Evolutionary conservation across 2,113 vertebrate species (phyloP), one percentile per base, ranked within the genome.

Genomic region (Bufo bufo): DNA sequence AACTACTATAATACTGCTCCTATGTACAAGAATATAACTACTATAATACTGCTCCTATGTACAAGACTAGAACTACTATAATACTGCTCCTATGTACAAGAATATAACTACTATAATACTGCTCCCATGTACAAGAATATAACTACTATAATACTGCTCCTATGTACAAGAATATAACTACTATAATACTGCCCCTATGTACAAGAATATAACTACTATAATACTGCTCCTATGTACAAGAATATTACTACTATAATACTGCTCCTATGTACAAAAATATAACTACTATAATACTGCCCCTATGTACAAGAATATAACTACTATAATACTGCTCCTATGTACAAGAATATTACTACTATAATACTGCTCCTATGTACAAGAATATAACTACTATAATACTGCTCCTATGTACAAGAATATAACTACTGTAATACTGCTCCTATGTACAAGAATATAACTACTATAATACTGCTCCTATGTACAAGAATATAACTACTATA

Each of bases 401-500:
- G 65, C 65, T 66, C 23, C 66, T 43, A 71, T 71, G n/a, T 14
- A 71, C 66, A 71, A 43, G 66, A 71, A 43, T 71, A 71, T 71
- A 71, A 71, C 23, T 71, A 71, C 66, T 71, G 43, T 71, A 71
- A 69, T 69, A 69, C 65, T 66, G 20, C 20, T 1, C 63, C 63
- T 66, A 66, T 69, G 65, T 69, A 69, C 65, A 69, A 69, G 65
- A 69, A 23, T 69, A 69, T 69, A 69, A 69, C 65, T 69, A 69
- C 9, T 69, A 69, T 69, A 69, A 69, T 69, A 69, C 65, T 65
- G 20, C 19, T 33, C n/a, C 65, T 33, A 69, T 69, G n/a, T 69
- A 69, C 65, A 69, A 10, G 63, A 66, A 66, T 66, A 63, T 63
- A 63, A 63, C 59, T 63, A 63, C 59, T 63, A 63, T 63, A 63